phyloP scores from a whole-genome alignment of 2,888 invertebrate species.

The Trachelus tabidus region DNA sequence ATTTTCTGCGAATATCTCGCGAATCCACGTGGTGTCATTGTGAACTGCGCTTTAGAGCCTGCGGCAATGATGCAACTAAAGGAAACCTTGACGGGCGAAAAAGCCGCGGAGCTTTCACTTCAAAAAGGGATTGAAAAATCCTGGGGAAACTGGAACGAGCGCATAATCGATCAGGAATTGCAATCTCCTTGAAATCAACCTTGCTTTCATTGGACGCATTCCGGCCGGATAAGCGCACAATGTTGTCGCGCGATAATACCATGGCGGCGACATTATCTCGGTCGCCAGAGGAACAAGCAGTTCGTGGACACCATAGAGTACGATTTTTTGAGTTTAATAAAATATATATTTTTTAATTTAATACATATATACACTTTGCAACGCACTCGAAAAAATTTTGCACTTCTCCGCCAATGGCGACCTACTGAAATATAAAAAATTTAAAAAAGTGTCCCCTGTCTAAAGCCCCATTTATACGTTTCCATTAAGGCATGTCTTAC shows the following conservation, averaged over 20 bases:
- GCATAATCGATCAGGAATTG: constrained; percentile 54
- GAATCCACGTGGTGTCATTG: not conserved
- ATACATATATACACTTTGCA: too few species aligned
- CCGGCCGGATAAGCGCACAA: constrained; percentile 41
- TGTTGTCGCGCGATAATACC: constrained; percentile 17
- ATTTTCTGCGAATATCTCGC: not conserved
- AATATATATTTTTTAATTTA: not conserved
- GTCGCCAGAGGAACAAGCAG: not conserved
- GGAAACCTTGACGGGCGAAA: not conserved
- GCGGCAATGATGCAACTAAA: not conserved
- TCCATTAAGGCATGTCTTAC: not conserved
- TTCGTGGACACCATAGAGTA: not conserved
- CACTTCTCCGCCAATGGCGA: not conserved
- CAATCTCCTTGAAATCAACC: constrained; percentile 60
- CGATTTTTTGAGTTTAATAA: not conserved
- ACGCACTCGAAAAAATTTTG: not conserved
- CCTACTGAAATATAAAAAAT: not conserved
- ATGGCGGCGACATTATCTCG: not conserved
- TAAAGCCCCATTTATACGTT: not conserved
- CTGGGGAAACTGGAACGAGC: constrained; percentile 39
- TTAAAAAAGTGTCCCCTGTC: not conserved
- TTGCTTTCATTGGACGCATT: constrained; percentile 61
- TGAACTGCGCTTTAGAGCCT: not conserved
- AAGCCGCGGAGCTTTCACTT: constrained; percentile 5
- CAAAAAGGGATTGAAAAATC: constrained; percentile 29